Base-by-base conservation (phyloP, 2,888 invertebrate genomes). In the Therioaphis trifolii region DNA sequence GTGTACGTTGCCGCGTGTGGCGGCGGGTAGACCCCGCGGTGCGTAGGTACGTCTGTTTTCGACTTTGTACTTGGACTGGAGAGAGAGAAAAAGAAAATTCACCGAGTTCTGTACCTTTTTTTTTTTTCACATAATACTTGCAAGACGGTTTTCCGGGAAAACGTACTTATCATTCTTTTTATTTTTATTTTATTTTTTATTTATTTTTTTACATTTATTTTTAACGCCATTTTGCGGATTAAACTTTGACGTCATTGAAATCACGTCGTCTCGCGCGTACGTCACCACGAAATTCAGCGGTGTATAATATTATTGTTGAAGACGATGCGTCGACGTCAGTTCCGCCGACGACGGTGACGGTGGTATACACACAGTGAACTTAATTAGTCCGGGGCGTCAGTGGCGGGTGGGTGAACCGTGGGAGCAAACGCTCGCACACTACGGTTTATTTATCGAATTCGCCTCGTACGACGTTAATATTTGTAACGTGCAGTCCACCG, bases 161-260 rank as follows among this genome's bases (percentile, higher is more conserved):
- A n/a, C 18, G 9, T 21, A 9, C 55, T n/a, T 21, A n/a, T 21
- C 55, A 9, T 21, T 4, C 46, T 12, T 21, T n/a, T n/a, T 7
- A 21, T 15, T 49, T 49, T 15, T 49, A 18, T 4, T 55, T 9
- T 21, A 21, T n/a, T n/a, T n/a, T n/a, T n/a, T n/a, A n/a, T n/a
- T n/a, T n/a, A n/a, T n/a, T n/a, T n/a, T n/a, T n/a, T n/a, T n/a
- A n/a, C n/a, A n/a, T n/a, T n/a, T n/a, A n/a, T n/a, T n/a, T n/a
- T 55, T 5, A 18, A 29, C 49, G 52, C 14, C 18, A 14, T 46
- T 69, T 24, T 43, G 43, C 43, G 24, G 18, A 69, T 46, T 69
- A 46, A 43, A 46, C 24, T 24, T 43, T 43, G 43, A 69, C 43
- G 69, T 69, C 43, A 69, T 46, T 46, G 43, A 66, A 69, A 55